Evolutionary conservation across 2,113 vertebrate species (phyloP), one percentile per base, ranked within the genome.

Genomic region (Psammodynastes pulverulentus): DNA sequence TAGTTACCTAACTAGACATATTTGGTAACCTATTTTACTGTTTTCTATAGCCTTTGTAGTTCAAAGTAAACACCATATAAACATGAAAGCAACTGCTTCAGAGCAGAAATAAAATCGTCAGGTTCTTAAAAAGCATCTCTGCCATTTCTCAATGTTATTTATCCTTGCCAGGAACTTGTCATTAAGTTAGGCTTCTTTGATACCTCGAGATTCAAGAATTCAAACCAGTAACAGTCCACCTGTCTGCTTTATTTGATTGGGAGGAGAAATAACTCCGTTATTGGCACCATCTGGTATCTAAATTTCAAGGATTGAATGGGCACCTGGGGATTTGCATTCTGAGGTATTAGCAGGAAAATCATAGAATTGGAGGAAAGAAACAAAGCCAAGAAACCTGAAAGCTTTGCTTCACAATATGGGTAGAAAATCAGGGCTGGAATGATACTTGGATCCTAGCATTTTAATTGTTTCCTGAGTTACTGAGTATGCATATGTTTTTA

Each of bases 201-300:
- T 96, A 96, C 96, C 93, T 96, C 92, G 95, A 97, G 94, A 95
- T 97, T 87, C 93, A 94, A 96, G 94, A 96, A 93, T 94, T 95
- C 95, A 95, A 97, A 96, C 94, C 39, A 96, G 92, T 93, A 95
- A 95, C 93, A 95, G 96, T 92, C 95, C 95, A 95, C 93, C 93
- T 96, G 91, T 95, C 96, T 95, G 94, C 95, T 96, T 95, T 92
- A 88, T 92, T 92, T 94, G 95, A 95, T 97, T 96, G 92, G 95
- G 93, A 94, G 96, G 93, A 94, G 95, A 97, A 96, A 93, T 95
- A 94, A 95, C 91, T 86, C 95, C 91, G 91, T 95, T 96, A 96
- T 93, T 97, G 95, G 93, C 92, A 95, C 93, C 95, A 97, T 96
- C 95, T 97, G 95, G 94, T 97, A 96, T 94, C 96, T 95, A 91